These are phyloP conservation scores for Melinaea menophilus DNA, from an alignment of 2,888 invertebrate genomes.

Conservation along the genomic window DNA sequence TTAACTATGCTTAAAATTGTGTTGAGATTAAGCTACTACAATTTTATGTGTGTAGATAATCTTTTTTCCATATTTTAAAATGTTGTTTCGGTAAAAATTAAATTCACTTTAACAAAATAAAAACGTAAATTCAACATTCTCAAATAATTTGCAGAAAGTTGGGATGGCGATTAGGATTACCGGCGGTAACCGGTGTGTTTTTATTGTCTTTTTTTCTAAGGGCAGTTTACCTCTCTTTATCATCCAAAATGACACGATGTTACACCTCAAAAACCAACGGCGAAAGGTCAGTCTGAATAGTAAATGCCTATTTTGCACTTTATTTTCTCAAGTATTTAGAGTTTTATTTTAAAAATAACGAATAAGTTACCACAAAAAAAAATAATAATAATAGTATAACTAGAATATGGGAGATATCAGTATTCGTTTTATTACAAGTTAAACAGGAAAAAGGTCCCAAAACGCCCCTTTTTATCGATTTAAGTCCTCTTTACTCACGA, in stretches of 20 bases:
- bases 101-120: not conserved
- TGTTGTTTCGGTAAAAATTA: too few species aligned
- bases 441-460: conserved; percentile 87
- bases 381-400: not conserved
- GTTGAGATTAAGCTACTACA: not conserved
- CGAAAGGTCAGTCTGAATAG: conserved; percentile 77
- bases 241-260: conserved; percentile 94
- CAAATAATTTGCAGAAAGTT: conserved; percentile 79
- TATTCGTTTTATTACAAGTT: conserved; percentile 61
- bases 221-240: conserved; percentile 92
- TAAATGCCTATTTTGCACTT: not conserved
- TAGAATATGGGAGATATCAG: not conserved
- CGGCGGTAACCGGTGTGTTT: conserved; percentile 89
- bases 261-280: conserved; percentile 93
- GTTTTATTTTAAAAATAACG: not conserved
- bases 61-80: too few species aligned
- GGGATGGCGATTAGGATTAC: conserved; percentile 92
- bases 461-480: conserved; percentile 90
- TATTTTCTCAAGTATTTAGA: conserved; percentile 3
- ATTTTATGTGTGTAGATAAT: not conserved
- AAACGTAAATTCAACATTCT: not conserved
- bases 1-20: not conserved
- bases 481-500: conserved; percentile 88
- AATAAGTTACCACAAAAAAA: too few species aligned
- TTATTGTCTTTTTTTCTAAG: conserved; percentile 91